Evolutionary conservation across 2,113 vertebrate species (phyloP).

Genomic region (Psettodes erumei): DNA sequence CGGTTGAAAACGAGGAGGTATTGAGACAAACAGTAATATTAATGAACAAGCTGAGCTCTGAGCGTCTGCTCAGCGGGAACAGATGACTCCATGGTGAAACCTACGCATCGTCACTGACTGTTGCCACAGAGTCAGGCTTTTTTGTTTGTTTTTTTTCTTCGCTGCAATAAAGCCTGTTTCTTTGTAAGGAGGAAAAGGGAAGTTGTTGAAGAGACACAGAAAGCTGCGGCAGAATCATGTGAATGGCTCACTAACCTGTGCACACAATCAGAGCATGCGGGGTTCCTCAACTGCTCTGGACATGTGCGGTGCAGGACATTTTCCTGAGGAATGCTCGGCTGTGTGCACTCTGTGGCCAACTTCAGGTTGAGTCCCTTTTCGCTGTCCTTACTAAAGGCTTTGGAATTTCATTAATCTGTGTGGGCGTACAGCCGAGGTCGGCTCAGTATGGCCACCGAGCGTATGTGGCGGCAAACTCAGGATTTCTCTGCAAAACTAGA

Average conservation of each 20-base stretch:
- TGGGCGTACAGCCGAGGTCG: conserved; percentile 71
- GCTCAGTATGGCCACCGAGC: conserved; percentile 40
- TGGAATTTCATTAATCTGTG: conserved; percentile 82
- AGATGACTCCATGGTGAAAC: neutral
- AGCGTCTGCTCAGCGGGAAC: neutral
- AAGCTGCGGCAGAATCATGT: neutral
- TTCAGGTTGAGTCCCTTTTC: conserved; percentile 63
- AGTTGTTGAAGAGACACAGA: neutral
- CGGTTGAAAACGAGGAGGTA: neutral
- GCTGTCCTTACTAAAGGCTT: conserved; percentile 74
- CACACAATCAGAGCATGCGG: neutral
- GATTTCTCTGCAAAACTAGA: neutral
- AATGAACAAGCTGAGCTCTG: neutral
- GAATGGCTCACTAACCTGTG: neutral
- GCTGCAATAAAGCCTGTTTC: neutral
- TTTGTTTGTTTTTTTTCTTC: too few relatives aligned
- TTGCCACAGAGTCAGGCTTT: neutral
- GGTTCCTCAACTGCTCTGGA: neutral
- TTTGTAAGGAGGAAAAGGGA: conserved; percentile 14
- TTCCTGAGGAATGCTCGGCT: conserved; percentile 42
- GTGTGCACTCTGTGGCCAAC: conserved; percentile 27
- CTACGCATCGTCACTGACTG: neutral
- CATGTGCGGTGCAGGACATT: conserved; percentile 1
- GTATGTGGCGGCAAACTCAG: conserved; percentile 20
- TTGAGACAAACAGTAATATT: neutral